Conservation (phyloP, 2,113 vertebrate species). For the Channa maculata region DNA sequence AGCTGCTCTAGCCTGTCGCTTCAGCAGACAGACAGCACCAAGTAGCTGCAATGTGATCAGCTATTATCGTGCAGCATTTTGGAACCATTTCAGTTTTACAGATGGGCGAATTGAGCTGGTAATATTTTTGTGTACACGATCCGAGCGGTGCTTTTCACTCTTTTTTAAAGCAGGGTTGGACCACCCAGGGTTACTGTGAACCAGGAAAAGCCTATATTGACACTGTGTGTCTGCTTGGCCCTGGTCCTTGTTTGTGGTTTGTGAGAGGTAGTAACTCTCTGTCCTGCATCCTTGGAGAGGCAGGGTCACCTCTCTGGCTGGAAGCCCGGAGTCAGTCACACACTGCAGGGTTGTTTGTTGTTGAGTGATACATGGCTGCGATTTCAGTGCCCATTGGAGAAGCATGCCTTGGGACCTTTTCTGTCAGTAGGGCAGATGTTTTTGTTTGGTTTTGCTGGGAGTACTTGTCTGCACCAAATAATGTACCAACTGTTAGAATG, state of each 20-base stretch:
- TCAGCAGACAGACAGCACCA: constrained; percentile 5
- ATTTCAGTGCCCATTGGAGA: constrained; percentile 54
- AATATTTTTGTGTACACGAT: constrained; percentile 20
- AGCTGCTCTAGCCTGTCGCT: constrained; percentile 23
- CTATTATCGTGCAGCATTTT: constrained; percentile 35
- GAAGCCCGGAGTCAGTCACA: constrained; percentile 52
- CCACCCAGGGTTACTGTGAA: constrained; percentile 8
- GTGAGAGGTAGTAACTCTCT: constrained; percentile 20
- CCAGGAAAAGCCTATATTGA: constrained; percentile 35
- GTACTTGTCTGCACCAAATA: not conserved
- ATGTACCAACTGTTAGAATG: not conserved
- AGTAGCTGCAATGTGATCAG: constrained; percentile 33
- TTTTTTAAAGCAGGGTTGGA: constrained; percentile 18
- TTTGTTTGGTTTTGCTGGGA: constrained; percentile 29
- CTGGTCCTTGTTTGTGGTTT: constrained; percentile 58
- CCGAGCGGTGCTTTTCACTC: constrained; percentile 22
- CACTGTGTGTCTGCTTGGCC: constrained; percentile 63
- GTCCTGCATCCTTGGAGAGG: constrained; percentile 45
- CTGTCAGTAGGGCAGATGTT: constrained; percentile 62
- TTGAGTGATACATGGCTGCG: constrained; percentile 36
- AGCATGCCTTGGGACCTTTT: constrained; percentile 23
- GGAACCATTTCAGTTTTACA: constrained; percentile 39
- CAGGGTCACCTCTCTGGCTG: constrained; percentile 51
- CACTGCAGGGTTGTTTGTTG: constrained; percentile 47
- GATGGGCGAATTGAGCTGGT: constrained; percentile 30